Base-by-base conservation (phyloP, 1,140 invertebrate species). In the Drosophila lini region DNA sequence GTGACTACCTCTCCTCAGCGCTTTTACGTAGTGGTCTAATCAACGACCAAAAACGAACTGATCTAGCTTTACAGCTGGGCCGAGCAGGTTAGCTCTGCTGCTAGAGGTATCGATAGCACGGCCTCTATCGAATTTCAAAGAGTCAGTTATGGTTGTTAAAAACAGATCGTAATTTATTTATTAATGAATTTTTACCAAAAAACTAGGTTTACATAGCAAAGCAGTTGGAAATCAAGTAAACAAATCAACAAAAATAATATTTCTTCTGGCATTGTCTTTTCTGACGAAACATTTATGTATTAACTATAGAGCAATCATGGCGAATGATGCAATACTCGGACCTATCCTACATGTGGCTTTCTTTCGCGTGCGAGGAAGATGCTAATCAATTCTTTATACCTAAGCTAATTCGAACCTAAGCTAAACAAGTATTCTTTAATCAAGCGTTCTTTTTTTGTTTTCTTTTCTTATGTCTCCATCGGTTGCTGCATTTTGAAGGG, bases 161-260 rank as follows among this genome's bases (percentile, higher is more conserved):
- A 71, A 84, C 53, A 67, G 80, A 61, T 67, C 11, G 11, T 4
- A 58, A 13, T 32, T 65, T 69, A 62, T 85, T 81, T 58, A 78
- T 62, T 81, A 36, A 40, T 52, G 31, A 22, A 53, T 53, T 53
- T 36, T 62, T 50, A 41, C 47, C 45, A 65, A 69, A 59, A 52
- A 41, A 68, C 45, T 53, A 58, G 22, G 9, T 58, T 50, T 36
- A 53, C 50, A 53, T 53, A 53, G 50, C 32, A 22, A 45, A 58
- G 48, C 50, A 25, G 31, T 42, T 50, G 11, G 22, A 22, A 58
- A 71, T 70, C 22, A 45, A 41, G 45, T 70, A 70, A 86, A 84
- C 74, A 78, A 75, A 62, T 80, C 69, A 85, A 81, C 78, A 74
- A 58, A 60, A 59, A 71, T 57, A 36, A 69, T 57, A 19, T n/a